Base-by-base conservation (phyloP, 1,140 invertebrate genomes). In the Doryteuthis pealeii region DNA sequence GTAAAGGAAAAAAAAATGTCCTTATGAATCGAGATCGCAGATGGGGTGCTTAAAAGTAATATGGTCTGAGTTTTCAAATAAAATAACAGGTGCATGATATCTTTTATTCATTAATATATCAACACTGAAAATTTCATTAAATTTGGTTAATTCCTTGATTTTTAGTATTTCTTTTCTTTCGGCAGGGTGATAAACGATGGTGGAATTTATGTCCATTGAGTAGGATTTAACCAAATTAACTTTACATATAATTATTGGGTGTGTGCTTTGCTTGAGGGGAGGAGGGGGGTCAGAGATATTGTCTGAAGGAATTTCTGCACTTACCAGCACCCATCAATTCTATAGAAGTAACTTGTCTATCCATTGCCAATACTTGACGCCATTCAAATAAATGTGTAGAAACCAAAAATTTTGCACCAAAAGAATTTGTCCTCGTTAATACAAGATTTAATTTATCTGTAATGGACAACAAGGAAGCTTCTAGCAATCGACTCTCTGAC, bases 351-450 rank as follows among this genome's bases (percentile, higher is more conserved):
- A 77, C 81, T 31, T 83, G 75, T 70, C 80, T 79, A 28, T 77
- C 79, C 32, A 77, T 76, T 0, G 85, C 73, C 0, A 88, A 78
- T 15, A 86, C 81, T 40, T 83, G 81, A 32, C 87, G 79, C 87
- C 86, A 88, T 72, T 88, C 85, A 73, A 87, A 78, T 77, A 86
- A 84, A 73, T 87, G 81, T 15, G 87, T 87, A 15, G 87, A 84
- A 1, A 88, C 79, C n/a, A 88, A 79, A 75, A 79, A 79, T n/a
- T 82, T 84, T 14, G 88, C 87, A 66, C 86, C 85, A 65, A 75
- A 76, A 15, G 76, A 45, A 43, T 86, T 84, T 68, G 86, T 88
- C 72, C 85, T 87, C 28, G 87, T 79, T 18, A 88, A 76, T 2
- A 87, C 87, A 10, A 88, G 75, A 72, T 88, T 87, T 22, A 88